Percentiles rank a stretch among this genome's conserved stretches.
These are phyloP conservation scores for Hemiprocne comata DNA, from an alignment of 2,113 vertebrate genomes.

Conservation along the genomic window DNA sequence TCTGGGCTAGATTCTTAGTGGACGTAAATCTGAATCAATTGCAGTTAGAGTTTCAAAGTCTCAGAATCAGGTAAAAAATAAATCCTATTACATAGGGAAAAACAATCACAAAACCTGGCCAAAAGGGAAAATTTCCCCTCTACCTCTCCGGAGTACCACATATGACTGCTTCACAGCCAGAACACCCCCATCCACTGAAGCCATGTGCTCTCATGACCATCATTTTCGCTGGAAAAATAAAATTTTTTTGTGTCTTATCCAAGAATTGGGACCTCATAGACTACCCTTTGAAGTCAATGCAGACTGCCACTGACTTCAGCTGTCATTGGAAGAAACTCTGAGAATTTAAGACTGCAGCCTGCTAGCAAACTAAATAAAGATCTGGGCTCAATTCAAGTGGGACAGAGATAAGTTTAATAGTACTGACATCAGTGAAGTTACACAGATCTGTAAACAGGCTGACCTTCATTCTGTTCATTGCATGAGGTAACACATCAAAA, in stretches of 20 bases:
- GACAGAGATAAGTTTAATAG: background rate
- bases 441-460: background rate
- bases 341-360: background rate
- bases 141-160: background rate
- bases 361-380: background rate
- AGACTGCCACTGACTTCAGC: background rate
- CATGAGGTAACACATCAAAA: conserved; percentile 7
- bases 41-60: background rate
- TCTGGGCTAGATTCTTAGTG: background rate
- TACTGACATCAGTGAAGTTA: background rate
- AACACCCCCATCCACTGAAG: background rate
- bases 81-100: background rate
- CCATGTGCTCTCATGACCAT: background rate
- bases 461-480: background rate
- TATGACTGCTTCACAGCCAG: background rate
- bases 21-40: background rate
- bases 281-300: background rate
- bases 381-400: background rate
- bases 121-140: background rate
- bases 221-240: background rate
- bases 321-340: background rate
- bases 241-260: background rate
- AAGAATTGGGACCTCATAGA: background rate
- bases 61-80: background rate
- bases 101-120: background rate